Base-by-base conservation (phyloP, 2,113 vertebrate genomes). In the Anseranas semipalmata region DNA sequence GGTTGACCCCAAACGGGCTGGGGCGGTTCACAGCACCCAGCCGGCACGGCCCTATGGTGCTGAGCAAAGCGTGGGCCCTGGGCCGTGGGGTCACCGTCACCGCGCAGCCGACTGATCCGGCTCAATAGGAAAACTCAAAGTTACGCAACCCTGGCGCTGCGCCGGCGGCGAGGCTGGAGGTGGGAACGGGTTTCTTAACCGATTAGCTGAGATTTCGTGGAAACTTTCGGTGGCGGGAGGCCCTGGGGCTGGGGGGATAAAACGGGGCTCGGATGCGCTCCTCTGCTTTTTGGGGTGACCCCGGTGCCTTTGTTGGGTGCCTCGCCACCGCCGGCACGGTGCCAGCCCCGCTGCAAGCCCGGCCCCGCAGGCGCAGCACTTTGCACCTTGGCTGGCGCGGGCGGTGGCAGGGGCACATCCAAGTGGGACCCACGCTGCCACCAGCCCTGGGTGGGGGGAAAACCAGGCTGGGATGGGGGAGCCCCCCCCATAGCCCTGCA, bases 341-440 rank as follows among this genome's bases (percentile, higher is more conserved):
- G 58, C 62, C 1, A 25, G 30, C 66, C 66, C 22, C 9, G n/a
- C 48, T 67, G 84, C 91, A 77, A 53, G 91, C 88, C 85, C 94
- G 19, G 60, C 81, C 77, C 81, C 6, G 6, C 74, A 14, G 9
- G 56, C 6, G 4, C 60, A n/a, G 93, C 91, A 84, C 91, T 97
- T 95, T 94, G 96, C 94, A 92, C 94, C 85, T 88, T 94, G 95
- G 50, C 89, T 92, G 81, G 7, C 0, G 14, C 65, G 24, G 33
- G 72, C 92, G 79, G 85, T 53, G 85, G 87, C 91, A 87, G 68
- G 78, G 22, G 22, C 22, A 14, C 50, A 14, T 25, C 50, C 14
- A 22, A 89, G 39, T 28, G 81, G 87, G 43, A 52, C 81, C 50
- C 27, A 30, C 5, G 16, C 28, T 28, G 59, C 37, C 39, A 15